Evolutionary conservation across 1,140 invertebrate species (phyloP).

Genomic region (Nautilus pompilius): DNA sequence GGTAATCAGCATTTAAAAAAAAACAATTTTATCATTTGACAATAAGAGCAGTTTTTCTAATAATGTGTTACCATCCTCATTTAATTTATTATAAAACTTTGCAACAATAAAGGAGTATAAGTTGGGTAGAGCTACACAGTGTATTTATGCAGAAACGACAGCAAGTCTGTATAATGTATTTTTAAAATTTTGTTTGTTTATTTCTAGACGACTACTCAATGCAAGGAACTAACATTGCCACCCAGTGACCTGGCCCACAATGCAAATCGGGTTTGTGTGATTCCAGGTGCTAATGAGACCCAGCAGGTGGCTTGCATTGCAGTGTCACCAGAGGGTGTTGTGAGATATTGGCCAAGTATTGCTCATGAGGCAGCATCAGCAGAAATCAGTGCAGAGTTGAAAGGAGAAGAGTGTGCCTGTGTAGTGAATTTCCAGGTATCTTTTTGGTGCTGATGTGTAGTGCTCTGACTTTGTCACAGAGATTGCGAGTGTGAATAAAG

Average conservation of each 20-base stretch:
- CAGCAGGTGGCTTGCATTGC: slow-evolving; percentile 77
- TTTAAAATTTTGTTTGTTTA: slow-evolving; percentile 2
- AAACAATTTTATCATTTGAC: not conserved
- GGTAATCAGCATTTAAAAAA: too few relatives aligned
- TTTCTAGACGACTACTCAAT: slow-evolving; percentile 56
- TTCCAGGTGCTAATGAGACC: slow-evolving; percentile 64
- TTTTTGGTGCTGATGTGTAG: too few relatives aligned
- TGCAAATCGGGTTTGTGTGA: slow-evolving; percentile 82
- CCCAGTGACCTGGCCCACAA: slow-evolving; percentile 88
- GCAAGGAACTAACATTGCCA: slow-evolving; percentile 80
- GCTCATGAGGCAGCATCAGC: slow-evolving; percentile 82
- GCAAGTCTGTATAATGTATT: not conserved
- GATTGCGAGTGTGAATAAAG: too few relatives aligned
- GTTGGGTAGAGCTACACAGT: not conserved
- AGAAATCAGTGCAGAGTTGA: slow-evolving; percentile 79
- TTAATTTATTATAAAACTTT: not conserved
- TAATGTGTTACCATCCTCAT: not conserved
- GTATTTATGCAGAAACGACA: not conserved
- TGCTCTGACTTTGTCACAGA: too few relatives aligned
- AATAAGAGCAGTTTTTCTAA: not conserved
- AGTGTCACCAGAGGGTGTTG: slow-evolving; percentile 87
- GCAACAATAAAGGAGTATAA: not conserved
- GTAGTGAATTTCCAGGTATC: slow-evolving; percentile 41
- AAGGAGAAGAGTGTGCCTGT: slow-evolving; percentile 68
- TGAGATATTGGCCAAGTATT: slow-evolving; percentile 87